phyloP scores from a whole-genome alignment of 2,113 vertebrate species.

The Albula glossodonta region DNA sequence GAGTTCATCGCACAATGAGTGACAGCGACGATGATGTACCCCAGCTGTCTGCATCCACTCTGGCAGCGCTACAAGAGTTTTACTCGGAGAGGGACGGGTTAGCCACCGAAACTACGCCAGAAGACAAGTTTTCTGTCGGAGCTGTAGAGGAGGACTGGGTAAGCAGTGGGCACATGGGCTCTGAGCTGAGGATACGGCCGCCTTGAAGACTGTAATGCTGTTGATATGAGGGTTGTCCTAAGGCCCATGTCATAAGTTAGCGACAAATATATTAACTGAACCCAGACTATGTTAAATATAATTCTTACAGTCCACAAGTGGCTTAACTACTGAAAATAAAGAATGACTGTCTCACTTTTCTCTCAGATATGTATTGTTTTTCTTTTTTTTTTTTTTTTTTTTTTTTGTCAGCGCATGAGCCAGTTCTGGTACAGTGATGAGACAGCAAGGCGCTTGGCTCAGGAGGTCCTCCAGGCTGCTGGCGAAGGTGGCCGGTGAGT shows the following conservation, averaged over 20 bases:
- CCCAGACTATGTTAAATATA: no score
- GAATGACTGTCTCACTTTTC: background rate
- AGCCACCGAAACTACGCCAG: constrained; percentile 17
- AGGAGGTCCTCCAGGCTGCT: constrained; percentile 76
- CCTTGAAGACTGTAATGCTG: no score
- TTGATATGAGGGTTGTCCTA: no score
- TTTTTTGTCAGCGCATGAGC: constrained; percentile 79
- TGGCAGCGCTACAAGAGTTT: constrained; percentile 90
- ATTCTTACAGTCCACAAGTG: no score
- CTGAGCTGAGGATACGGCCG: no score
- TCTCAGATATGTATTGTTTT: background rate
- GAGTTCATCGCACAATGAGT: constrained; percentile 65
- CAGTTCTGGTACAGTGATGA: constrained; percentile 96
- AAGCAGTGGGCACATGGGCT: constrained; percentile 7
- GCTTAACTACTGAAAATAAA: background rate
- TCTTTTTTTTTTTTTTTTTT: background rate
- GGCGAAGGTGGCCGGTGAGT: constrained; percentile 84
- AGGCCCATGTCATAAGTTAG: no score
- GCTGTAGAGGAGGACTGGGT: constrained; percentile 93
- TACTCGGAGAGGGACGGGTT: constrained; percentile 73
- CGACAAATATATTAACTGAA: no score
- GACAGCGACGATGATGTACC: constrained; percentile 79
- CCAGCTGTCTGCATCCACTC: constrained; percentile 77
- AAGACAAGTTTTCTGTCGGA: constrained; percentile 73
- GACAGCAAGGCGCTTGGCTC: constrained; percentile 77